Conservation (phyloP, 2,113 vertebrate genomes). For the Speoplatyrhinus poulsoni region DNA sequence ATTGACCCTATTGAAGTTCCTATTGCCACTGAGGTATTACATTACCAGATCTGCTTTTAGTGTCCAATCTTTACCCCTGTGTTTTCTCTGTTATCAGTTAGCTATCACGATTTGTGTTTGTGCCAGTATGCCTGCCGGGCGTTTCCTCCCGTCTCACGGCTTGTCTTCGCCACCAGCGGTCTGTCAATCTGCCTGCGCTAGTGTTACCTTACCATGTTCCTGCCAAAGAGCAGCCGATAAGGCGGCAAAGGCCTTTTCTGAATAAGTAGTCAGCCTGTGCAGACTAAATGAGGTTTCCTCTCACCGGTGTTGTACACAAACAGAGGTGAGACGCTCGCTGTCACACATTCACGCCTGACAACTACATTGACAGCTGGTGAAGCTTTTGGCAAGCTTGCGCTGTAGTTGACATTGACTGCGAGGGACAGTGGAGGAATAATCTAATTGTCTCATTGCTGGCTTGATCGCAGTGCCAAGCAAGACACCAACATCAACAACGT, state of each 20-base stretch:
- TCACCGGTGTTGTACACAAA: constrained; percentile 51
- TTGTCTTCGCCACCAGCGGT: background rate
- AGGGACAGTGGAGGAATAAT: background rate
- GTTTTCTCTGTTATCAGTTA: too few species aligned
- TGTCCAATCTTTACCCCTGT: too few species aligned
- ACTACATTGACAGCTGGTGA: constrained; percentile 20
- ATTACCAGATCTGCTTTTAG: background rate
- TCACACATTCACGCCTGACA: constrained; percentile 19
- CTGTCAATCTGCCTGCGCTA: constrained; percentile 1
- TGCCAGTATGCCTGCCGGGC: constrained; percentile 21
- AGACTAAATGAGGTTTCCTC: constrained; percentile 34
- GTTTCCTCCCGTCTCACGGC: background rate
- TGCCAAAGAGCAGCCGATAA: constrained; percentile 29
- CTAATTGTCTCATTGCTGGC: background rate
- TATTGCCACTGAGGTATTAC: constrained; percentile 8
- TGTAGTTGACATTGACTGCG: background rate
- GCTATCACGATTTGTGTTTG: constrained; percentile 2
- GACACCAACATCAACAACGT: background rate
- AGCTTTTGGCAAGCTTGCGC: background rate
- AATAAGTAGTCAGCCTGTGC: constrained; percentile 29
- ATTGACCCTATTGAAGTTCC: constrained; percentile 41
- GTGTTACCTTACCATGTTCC: constrained; percentile 44
- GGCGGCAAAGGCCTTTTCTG: constrained; percentile 31
- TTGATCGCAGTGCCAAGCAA: background rate
- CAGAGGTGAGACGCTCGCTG: constrained; percentile 24